These are phyloP conservation scores for Dendropsophus ebraccatus DNA, from an alignment of 2,113 vertebrate species.

Conservation along the genomic window DNA sequence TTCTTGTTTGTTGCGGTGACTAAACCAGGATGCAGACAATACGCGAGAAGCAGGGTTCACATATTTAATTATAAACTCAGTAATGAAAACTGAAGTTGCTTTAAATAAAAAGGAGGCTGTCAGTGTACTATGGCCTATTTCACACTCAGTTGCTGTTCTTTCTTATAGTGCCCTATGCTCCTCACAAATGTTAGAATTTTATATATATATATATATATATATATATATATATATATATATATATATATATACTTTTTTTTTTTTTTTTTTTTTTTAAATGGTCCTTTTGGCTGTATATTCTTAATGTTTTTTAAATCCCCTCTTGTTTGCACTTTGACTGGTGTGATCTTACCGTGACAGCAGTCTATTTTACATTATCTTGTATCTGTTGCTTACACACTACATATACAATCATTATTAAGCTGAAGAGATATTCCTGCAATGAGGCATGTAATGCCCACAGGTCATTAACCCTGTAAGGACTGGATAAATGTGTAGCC, in stretches of 20 bases:
- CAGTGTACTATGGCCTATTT: background rate
- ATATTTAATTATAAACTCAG: background rate
- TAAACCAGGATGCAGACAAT: constrained; percentile 53
- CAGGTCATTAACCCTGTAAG: background rate
- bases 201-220: no score
- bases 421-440: background rate
- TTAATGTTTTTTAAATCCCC: background rate
- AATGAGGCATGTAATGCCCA: background rate
- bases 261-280: no score
- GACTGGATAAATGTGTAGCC: background rate
- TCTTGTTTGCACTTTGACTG: constrained; percentile 10
- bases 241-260: no score
- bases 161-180: background rate
- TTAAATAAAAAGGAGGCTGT: background rate
- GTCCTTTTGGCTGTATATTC: background rate
- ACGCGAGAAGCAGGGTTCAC: background rate
- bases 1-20: constrained; percentile 49
- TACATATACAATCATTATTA: background rate
- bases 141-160: background rate
- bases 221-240: no score
- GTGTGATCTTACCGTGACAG: background rate
- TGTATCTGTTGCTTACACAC: background rate
- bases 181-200: background rate
- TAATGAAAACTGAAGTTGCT: background rate
- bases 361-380: background rate